Evolutionary conservation across 2,888 invertebrate genomes (phyloP), one percentile per base, ranked within the genome.

Genomic region (Diogma glabrata): DNA sequence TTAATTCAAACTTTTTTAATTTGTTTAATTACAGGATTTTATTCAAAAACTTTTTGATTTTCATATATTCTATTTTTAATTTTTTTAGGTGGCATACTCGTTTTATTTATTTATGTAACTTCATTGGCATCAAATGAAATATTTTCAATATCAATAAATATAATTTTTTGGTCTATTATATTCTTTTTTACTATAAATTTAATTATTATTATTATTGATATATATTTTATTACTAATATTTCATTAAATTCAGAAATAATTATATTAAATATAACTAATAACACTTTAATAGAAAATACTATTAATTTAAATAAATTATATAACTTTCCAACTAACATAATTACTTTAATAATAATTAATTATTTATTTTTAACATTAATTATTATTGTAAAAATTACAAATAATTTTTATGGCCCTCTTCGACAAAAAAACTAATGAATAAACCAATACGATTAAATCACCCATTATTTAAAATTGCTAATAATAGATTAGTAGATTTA

Each of bases 71-170:
- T 79, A 71, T 77, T 79, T 62, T 61, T 80, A 69, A 72, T 76
- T 59, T 77, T 80, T 65, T 61, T 81, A 64, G 78, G 81, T 17
- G 80, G 79, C 14, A 67, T 82, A 72, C 58, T 82, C 72, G 73
- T 82, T 8, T 59, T 81, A 70, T 80, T 81, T 70, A 72, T 79
- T 66, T 82, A 81, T 66, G 74, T 81, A 3, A 75, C 76, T 52
- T 79, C 78, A 57, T 62, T 78, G 65, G 76, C 77, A 0, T 77
- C 76, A 14, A 79, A 80, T 70, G 76, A 79, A 75, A 67, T 75
- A 69, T 75, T 78, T 64, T 63, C 64, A 54, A 60, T 67, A 53
- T 65, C 64, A 8, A 57, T 64, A 49, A 70, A 67, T 57, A 52
- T 59, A 53, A 60, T 55, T 61, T 60, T 65, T 53, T 57, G 57